These are phyloP conservation scores for Invenusta paracnida DNA, from an alignment of 2,888 invertebrate species.

Conservation along the genomic window DNA sequence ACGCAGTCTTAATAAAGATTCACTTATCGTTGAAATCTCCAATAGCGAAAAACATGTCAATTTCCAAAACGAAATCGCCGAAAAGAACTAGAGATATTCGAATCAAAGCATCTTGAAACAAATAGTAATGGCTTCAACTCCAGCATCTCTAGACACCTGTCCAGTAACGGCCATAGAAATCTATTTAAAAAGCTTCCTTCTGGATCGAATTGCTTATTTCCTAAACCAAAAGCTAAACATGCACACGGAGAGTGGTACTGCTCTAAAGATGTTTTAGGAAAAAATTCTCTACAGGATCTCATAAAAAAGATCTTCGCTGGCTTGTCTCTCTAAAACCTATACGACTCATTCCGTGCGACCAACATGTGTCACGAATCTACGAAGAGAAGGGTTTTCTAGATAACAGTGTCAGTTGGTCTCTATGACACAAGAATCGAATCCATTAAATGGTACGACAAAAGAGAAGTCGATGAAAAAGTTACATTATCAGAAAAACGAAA, in stretches of 20 bases:
- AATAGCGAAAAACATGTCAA: not conserved
- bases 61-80: not conserved
- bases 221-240: not conserved
- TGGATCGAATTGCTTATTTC: not conserved
- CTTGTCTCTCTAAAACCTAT: not conserved
- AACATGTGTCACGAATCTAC: constrained; percentile 9
- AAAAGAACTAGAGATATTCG: not conserved
- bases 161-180: constrained; percentile 5
- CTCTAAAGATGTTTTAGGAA: not conserved
- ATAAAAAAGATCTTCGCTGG: not conserved
- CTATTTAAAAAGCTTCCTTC: not conserved
- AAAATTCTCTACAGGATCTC: not conserved
- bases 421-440: not conserved
- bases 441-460: not conserved
- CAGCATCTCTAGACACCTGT: constrained; percentile 12
- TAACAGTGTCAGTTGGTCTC: not conserved
- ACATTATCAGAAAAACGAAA: not conserved
- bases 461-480: not conserved
- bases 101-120: not conserved
- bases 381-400: not conserved
- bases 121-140: not conserved
- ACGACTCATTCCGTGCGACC: constrained; percentile 2
- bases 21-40: not conserved
- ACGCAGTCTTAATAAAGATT: not conserved
- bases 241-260: constrained; percentile 21